These are phyloP conservation scores for Phrynocephalus vlangalii DNA, from an alignment of 2,797 vertebrate genomes.

Conservation along the genomic window DNA sequence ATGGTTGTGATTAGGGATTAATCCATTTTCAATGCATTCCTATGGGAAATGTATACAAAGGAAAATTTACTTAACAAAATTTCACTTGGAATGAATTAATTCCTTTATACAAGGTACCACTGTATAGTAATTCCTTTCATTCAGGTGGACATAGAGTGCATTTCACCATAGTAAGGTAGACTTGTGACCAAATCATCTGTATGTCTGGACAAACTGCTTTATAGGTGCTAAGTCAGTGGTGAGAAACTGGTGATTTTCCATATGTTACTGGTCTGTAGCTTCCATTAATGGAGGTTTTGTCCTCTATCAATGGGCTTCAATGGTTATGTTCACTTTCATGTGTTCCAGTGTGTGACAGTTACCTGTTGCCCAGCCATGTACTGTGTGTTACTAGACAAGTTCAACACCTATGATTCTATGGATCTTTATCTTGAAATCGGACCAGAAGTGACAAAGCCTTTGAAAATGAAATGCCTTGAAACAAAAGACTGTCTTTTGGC, in stretches of 20 bases:
- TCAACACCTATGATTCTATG: neutral
- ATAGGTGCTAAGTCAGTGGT: neutral
- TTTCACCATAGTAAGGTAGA: neutral
- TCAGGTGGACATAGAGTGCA: neutral
- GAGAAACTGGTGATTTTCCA: neutral
- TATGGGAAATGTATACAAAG: too few relatives aligned
- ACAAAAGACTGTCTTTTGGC: too few relatives aligned
- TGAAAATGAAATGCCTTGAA: too few relatives aligned
- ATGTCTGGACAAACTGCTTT: neutral
- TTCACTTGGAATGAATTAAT: too few relatives aligned
- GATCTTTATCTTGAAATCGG: too few relatives aligned
- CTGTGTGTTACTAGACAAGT: neutral
- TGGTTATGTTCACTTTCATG: neutral
- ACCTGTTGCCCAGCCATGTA: neutral
- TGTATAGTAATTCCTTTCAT: neutral
- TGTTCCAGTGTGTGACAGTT: neutral
- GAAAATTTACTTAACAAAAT: too few relatives aligned
- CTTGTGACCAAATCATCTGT: neutral
- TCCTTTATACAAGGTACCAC: too few relatives aligned
- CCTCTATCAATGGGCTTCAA: neutral
- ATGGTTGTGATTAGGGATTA: too few relatives aligned
- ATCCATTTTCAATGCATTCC: too few relatives aligned
- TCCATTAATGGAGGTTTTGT: neutral
- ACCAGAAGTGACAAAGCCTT: too few relatives aligned
- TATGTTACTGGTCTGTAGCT: neutral